phyloP scores from a whole-genome alignment of 2,888 invertebrate genomes.

The Parnassius glacialis region DNA sequence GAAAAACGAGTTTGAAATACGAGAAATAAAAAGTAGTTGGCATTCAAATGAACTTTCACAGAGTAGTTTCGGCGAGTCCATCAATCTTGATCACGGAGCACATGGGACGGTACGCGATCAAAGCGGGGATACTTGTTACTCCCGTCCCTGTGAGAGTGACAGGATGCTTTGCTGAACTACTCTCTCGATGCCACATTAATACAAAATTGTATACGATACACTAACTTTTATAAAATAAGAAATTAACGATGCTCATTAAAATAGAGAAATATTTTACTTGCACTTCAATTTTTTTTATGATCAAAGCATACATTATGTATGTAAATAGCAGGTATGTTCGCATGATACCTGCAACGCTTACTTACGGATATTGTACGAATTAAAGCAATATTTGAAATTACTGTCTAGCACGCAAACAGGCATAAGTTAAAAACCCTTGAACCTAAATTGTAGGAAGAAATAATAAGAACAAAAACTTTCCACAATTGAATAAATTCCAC shows the following conservation, averaged over 20 bases:
- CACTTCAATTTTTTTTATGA: no score
- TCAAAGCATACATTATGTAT: no score
- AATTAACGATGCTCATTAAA: neutral
- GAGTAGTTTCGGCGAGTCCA: conserved; percentile 37
- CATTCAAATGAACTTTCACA: conserved; percentile 36
- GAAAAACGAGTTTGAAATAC: conserved; percentile 26
- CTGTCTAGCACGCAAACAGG: no score
- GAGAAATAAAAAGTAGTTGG: conserved; percentile 26
- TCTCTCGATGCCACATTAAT: conserved; percentile 19
- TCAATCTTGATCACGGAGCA: conserved; percentile 46
- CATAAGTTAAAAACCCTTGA: no score
- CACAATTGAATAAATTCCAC: no score
- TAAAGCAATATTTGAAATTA: no score
- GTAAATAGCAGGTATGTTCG: no score
- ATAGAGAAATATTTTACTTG: no score
- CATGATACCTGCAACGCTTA: no score
- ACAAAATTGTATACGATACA: neutral
- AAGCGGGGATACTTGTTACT: conserved; percentile 27
- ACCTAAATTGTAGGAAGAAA: no score
- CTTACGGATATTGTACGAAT: no score
- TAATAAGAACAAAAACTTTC: no score
- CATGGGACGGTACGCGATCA: conserved; percentile 29
- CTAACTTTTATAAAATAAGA: neutral
- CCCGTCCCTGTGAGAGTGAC: conserved; percentile 24
- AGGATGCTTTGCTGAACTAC: conserved; percentile 24